Evolutionary conservation across 1,140 invertebrate genomes (phyloP).

Genomic region (Neodiprion pinetum): DNA sequence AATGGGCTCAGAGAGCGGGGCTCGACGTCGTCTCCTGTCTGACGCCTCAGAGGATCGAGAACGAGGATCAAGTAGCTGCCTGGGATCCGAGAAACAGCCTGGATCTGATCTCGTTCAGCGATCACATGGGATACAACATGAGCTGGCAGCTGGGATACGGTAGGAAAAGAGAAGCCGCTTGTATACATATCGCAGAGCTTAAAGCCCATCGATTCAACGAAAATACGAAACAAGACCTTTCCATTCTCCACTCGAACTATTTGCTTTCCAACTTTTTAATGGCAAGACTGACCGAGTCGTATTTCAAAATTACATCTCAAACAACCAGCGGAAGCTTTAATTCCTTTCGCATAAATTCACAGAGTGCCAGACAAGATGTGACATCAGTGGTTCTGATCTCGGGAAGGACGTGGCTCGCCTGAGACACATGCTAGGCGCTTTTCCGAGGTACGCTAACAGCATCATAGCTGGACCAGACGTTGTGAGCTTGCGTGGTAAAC

Average conservation of each 20-base stretch:
- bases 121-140: constrained; percentile 63
- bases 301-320: no score
- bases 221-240: no score
- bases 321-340: background rate
- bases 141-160: constrained; percentile 74
- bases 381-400: constrained; percentile 46
- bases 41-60: constrained; percentile 30
- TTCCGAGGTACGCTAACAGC: constrained; percentile 55
- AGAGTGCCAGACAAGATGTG: constrained; percentile 52
- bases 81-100: constrained; percentile 65
- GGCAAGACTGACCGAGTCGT: no score
- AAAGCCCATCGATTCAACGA: no score
- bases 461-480: constrained; percentile 56
- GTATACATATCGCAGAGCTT: no score
- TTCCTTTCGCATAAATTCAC: background rate
- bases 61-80: constrained; percentile 23
- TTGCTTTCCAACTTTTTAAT: no score
- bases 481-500: constrained; percentile 42
- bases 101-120: constrained; percentile 65
- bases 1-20: constrained; percentile 48
- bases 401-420: constrained; percentile 64
- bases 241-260: no score
- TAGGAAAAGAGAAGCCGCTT: constrained; percentile 38
- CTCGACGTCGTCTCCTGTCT: constrained; percentile 48
- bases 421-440: constrained; percentile 65